These are phyloP conservation scores for Ectropis grisescens DNA, from an alignment of 1,140 invertebrate genomes.

Conservation along the genomic window DNA sequence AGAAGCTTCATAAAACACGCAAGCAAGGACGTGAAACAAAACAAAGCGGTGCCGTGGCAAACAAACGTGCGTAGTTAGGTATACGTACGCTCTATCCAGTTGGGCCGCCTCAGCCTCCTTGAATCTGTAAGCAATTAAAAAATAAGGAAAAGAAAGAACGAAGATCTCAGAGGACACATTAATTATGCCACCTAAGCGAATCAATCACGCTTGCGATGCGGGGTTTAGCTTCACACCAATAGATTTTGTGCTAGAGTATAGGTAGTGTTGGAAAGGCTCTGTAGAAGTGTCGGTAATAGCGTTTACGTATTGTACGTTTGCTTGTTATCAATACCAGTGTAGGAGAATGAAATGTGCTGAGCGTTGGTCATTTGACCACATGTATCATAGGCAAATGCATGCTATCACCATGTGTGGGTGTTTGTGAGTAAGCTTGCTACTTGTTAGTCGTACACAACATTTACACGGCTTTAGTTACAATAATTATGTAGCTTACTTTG, in stretches of 20 bases:
- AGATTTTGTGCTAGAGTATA: slow-evolving; percentile 36
- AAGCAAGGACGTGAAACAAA: slow-evolving; percentile 18
- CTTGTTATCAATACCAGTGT: neutral
- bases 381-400: slow-evolving; percentile 18
- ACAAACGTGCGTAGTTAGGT: slow-evolving; percentile 28
- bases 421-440: slow-evolving; percentile 57
- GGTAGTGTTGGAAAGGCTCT: slow-evolving; percentile 40
- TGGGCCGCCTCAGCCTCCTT: slow-evolving; percentile 87
- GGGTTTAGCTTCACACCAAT: slow-evolving; percentile 36
- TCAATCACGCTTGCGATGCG: slow-evolving; percentile 29
- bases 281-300: slow-evolving; percentile 34
- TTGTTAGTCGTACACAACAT: slow-evolving; percentile 51
- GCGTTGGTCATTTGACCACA: slow-evolving; percentile 8
- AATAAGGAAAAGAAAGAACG: slow-evolving; percentile 71
- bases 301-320: slow-evolving; percentile 14
- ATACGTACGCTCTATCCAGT: slow-evolving; percentile 90
- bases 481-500: slow-evolving; percentile 35
- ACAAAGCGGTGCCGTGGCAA: slow-evolving; percentile 26
- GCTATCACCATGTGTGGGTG: slow-evolving; percentile 38
- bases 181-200: slow-evolving; percentile 41
- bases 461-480: slow-evolving; percentile 21
- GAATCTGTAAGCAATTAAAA: slow-evolving; percentile 84
- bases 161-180: slow-evolving; percentile 28
- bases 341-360: no score
- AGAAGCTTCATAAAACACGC: slow-evolving; percentile 9